Conservation (phyloP, 1,140 invertebrate species). For the Drosophila arizonae region DNA sequence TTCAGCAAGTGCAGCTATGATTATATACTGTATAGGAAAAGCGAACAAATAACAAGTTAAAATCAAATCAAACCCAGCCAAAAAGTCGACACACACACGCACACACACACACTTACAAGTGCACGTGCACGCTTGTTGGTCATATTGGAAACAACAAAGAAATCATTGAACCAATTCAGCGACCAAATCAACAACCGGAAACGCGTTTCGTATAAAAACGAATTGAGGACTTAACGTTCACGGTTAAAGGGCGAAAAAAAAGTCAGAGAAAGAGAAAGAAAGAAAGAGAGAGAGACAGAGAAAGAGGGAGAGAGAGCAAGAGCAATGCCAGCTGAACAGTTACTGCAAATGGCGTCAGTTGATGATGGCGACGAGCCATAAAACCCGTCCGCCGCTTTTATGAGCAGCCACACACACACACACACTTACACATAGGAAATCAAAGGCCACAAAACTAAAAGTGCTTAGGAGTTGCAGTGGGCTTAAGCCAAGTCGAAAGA, state of each 20-base stretch:
- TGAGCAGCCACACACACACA: constrained; percentile 33
- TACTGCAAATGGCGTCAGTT: constrained; percentile 71
- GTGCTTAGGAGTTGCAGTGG: constrained; percentile 28
- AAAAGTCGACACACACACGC: constrained; percentile 14
- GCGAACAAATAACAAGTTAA: constrained; percentile 54
- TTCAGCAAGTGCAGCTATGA: constrained; percentile 55
- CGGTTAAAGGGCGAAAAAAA: constrained; percentile 59
- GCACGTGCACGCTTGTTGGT: background rate
- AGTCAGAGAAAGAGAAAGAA: no score
- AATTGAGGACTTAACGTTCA: constrained; percentile 78
- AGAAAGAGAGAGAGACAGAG: background rate
- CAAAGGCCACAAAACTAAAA: constrained; percentile 43
- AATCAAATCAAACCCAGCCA: constrained; percentile 50
- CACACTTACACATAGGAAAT: background rate
- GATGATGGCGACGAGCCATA: constrained; percentile 77
- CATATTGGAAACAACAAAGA: constrained; percentile 62
- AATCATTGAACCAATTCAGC: constrained; percentile 81
- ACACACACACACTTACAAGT: constrained; percentile 19
- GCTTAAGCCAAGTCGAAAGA: constrained; percentile 7
- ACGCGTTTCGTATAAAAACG: constrained; percentile 80
- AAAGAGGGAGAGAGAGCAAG: background rate
- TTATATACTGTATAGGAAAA: constrained; percentile 27
- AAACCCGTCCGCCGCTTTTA: constrained; percentile 74
- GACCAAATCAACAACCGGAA: constrained; percentile 81
- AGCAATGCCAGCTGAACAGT: constrained; percentile 27